A percentile compares a stretch with the other conserved stretches of the same genome.
Evolutionary conservation across 2,113 vertebrate genomes (phyloP).

Genomic region (Pygoscelis adeliae): DNA sequence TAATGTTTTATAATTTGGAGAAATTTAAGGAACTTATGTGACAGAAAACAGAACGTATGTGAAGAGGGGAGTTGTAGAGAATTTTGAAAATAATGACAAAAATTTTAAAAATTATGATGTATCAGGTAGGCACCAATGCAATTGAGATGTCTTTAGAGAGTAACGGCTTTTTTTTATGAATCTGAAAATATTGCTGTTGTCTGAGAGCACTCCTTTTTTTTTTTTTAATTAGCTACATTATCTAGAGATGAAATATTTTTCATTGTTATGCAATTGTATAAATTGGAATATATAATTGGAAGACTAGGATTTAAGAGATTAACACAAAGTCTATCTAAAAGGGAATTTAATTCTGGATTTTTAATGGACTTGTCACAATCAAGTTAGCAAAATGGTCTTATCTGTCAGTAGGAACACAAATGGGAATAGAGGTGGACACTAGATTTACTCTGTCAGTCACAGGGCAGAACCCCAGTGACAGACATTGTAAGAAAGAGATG

Average conservation of each 20-base stretch:
- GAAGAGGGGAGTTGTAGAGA: neutral
- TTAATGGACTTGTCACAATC: neutral
- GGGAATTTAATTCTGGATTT: neutral
- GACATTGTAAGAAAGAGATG: neutral
- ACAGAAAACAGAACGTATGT: neutral
- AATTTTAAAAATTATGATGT: neutral
- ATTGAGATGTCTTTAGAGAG: neutral
- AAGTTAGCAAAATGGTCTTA: neutral
- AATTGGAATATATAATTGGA: neutral
- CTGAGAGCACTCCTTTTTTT: neutral
- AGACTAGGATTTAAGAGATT: neutral
- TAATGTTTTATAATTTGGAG: neutral
- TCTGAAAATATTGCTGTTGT: neutral
- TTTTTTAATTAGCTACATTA: neutral
- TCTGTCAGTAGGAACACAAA: neutral
- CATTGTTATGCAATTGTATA: neutral
- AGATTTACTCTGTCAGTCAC: neutral
- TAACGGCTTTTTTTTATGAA: neutral
- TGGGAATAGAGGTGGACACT: rapidly evolving
- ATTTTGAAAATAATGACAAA: neutral
- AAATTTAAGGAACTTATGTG: neutral
- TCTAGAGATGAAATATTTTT: neutral
- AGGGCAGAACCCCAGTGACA: neutral
- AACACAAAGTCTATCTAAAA: neutral
- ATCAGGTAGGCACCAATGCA: neutral